Evolutionary conservation across 2,888 invertebrate species (phyloP), one percentile per base, ranked within the genome.

Genomic region (Rotaria magnacalcarata): DNA sequence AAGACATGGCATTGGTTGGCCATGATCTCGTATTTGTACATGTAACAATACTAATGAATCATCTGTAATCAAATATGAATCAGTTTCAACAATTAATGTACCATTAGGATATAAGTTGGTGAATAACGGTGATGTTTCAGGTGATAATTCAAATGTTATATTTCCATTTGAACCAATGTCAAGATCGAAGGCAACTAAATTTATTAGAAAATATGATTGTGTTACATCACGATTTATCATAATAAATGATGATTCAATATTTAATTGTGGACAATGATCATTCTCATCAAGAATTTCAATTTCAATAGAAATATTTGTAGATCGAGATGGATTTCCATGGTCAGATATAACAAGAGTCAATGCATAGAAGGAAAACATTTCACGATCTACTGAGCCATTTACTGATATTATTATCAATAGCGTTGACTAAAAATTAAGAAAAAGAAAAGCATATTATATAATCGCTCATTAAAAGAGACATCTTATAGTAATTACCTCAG

Each of bases 161-260:
- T 80, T 43, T 7, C 80, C 80, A 80, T 80, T 80, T n/a, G 24
- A 43, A n/a, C 34, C n/a, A 11, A 8, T 43, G 47, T 80, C 80
- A 47, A 47, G 24, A 80, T 80, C 80, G 2, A 47, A n/a, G 34
- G 80, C 80, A n/a, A 11, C 24, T 80, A 80, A 80, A 47, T 80
- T 47, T 41, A 67, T 19, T 19, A 24, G 24, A 80, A 80, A 47
- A 80, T 47, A 11, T 43, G 7, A 21, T 24, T 47, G 47, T 47
- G 80, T 80, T 80, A 80, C 10, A 80, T 80, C 80, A n/a, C 80
- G 80, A 80, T 80, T 80, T 1, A 80, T 80, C 14, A 80, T 80
- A 11, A 80, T 80, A 24, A 80, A 47, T n/a, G 80, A 80, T 47
- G 80, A 80, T 24, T 43, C 43, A 24, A 47, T 47, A n/a, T 80